Conservation (phyloP, 2,797 vertebrate genomes). For the Pterois miles region DNA sequence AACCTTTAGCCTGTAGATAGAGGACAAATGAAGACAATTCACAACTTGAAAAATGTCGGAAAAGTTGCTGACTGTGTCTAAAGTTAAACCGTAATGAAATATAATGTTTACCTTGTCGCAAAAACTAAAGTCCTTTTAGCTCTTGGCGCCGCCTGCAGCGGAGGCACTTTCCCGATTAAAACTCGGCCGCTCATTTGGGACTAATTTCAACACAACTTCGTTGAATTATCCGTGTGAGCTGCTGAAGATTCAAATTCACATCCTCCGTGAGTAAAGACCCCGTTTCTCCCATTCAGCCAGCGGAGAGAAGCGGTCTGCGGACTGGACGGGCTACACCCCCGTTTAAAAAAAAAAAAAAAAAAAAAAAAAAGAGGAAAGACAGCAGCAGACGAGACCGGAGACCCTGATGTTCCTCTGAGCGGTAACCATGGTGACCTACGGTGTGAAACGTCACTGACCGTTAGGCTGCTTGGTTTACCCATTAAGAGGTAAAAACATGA, state of each 20-base stretch:
- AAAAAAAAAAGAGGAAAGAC: neutral
- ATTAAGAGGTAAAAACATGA: neutral
- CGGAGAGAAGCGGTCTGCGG: conserved; percentile 22
- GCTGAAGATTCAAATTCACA: neutral
- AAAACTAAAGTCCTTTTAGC: conserved; percentile 55
- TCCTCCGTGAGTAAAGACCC: conserved; percentile 26
- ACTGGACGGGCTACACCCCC: conserved; percentile 47
- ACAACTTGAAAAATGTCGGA: neutral
- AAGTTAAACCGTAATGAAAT: neutral
- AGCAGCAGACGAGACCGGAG: conserved; percentile 14
- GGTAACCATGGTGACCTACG: neutral
- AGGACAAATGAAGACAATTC: neutral
- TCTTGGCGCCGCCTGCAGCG: conserved; percentile 49
- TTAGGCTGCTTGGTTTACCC: neutral
- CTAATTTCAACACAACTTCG: neutral
- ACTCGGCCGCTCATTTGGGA: conserved; percentile 73
- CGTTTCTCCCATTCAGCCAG: conserved; percentile 26
- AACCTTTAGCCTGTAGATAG: neutral
- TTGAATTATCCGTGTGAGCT: neutral
- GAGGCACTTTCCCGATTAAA: conserved; percentile 68
- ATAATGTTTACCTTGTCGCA: conserved; percentile 65
- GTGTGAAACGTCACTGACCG: neutral
- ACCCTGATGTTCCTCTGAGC: conserved; percentile 10
- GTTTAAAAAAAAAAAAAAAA: neutral
- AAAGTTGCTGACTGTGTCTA: accelerated